Conservation (phyloP, 1,140 invertebrate species). For the Phenacoccus solenopsis region DNA sequence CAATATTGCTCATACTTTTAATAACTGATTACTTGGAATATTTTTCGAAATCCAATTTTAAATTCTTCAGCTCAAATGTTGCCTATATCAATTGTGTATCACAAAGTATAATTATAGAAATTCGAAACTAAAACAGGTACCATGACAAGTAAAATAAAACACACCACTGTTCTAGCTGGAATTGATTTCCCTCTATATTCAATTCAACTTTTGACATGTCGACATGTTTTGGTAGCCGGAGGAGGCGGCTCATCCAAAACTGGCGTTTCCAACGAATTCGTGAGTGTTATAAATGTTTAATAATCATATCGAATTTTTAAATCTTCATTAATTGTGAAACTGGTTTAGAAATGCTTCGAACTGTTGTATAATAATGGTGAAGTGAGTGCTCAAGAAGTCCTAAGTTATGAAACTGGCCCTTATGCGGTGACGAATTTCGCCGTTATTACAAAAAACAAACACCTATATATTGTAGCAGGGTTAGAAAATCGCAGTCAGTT, state of each 20-base stretch:
- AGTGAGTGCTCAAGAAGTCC: slow-evolving; percentile 71
- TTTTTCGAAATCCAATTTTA: no score
- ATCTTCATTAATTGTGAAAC: neutral
- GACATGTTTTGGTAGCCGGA: slow-evolving; percentile 86
- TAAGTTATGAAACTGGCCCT: slow-evolving; percentile 72
- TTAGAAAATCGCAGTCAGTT: slow-evolving; percentile 84
- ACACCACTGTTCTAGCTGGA: slow-evolving; percentile 46
- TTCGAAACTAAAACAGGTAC: neutral
- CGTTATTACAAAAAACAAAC: slow-evolving; percentile 48
- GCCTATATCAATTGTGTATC: no score
- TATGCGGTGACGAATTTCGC: slow-evolving; percentile 87
- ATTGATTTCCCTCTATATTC: slow-evolving; percentile 90
- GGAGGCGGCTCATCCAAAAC: slow-evolving; percentile 91
- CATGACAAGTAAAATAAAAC: neutral
- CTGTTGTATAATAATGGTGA: slow-evolving; percentile 64
- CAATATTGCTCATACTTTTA: no score
- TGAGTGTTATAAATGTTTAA: slow-evolving; percentile 22
- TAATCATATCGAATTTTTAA: slow-evolving; percentile 20
- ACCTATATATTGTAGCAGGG: slow-evolving; percentile 69
- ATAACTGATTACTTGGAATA: no score
- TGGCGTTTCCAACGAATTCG: slow-evolving; percentile 79
- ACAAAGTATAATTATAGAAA: neutral
- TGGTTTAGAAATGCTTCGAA: slow-evolving; percentile 74
- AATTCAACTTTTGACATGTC: slow-evolving; percentile 74
- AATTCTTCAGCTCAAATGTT: no score